Evolutionary conservation across 1,140 invertebrate species (phyloP).

Genomic region (Macrotrachela quadricornifera): DNA sequence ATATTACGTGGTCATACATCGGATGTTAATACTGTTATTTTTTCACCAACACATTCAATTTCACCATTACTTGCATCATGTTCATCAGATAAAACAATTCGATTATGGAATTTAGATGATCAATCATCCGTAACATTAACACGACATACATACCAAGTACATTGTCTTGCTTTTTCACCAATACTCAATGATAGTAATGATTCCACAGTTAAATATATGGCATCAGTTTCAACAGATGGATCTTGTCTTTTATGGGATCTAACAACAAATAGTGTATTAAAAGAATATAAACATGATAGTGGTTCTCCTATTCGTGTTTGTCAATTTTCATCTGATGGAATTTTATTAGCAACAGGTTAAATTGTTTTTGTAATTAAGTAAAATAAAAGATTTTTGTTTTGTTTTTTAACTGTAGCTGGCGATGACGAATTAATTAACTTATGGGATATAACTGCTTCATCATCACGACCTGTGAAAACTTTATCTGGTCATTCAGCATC

Average conservation of each 20-base stretch:
- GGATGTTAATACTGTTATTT: conserved; percentile 38
- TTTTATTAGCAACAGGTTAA: conserved; percentile 39
- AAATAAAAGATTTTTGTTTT: too few relatives aligned
- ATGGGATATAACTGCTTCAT: conserved; percentile 43
- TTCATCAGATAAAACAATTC: conserved; percentile 29
- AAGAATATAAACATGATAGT: conserved; percentile 41
- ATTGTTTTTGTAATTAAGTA: too few relatives aligned
- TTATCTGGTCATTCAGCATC: conserved; percentile 43
- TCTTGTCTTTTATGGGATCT: conserved; percentile 46
- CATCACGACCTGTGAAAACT: conserved; percentile 29
- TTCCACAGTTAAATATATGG: conserved; percentile 22
- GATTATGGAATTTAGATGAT: conserved; percentile 22
- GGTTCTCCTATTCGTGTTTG: conserved; percentile 43
- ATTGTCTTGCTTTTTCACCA: conserved; percentile 41
- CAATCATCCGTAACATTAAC: conserved; percentile 21
- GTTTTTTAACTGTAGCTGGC: conserved; percentile 17
- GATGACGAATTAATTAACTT: conserved; percentile 50
- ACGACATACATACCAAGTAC: conserved; percentile 29
- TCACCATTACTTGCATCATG: conserved; percentile 18
- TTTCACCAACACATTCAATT: conserved; percentile 13
- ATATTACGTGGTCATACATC: conserved; percentile 34
- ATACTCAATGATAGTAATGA: conserved; percentile 36
- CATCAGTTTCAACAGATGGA: conserved; percentile 48
- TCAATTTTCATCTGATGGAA: conserved; percentile 44
- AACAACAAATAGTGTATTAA: conserved; percentile 37